phyloP scores from a whole-genome alignment of 2,888 invertebrate species.

The Hirtodrosophila alboralis region DNA sequence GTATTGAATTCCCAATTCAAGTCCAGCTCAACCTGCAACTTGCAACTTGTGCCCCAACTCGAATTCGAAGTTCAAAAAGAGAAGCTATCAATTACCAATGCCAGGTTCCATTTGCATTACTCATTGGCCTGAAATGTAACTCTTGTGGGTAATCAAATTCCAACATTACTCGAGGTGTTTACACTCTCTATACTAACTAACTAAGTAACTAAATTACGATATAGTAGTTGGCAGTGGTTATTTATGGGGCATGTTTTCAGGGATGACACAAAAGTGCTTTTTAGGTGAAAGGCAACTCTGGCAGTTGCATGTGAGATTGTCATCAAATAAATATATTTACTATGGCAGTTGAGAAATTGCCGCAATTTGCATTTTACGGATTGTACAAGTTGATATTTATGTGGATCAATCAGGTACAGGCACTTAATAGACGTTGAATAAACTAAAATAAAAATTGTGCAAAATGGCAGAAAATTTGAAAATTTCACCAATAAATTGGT shows the following conservation, averaged over 20 bases:
- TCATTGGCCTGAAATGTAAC: slow-evolving; percentile 40
- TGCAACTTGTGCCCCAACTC: slow-evolving; percentile 5
- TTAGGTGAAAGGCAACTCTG: slow-evolving; percentile 50
- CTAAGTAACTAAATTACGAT: slow-evolving; percentile 44
- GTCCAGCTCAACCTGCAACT: slow-evolving; percentile 21
- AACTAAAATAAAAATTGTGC: no score
- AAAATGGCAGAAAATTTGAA: no score
- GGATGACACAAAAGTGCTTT: slow-evolving; percentile 59
- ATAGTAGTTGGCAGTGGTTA: slow-evolving; percentile 28
- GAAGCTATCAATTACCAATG: slow-evolving; percentile 54
- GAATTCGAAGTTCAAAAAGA: slow-evolving; percentile 36
- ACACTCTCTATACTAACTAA: slow-evolving; percentile 1
- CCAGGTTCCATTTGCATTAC: slow-evolving; percentile 60
- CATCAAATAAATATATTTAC: slow-evolving; percentile 52
- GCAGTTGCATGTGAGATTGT: slow-evolving; percentile 56
- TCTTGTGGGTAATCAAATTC: slow-evolving; percentile 40
- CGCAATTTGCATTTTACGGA: slow-evolving; percentile 31
- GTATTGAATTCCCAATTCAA: slow-evolving; percentile 21
- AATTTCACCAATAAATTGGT: no score
- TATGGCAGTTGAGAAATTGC: slow-evolving; percentile 30
- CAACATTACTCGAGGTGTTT: slow-evolving; percentile 21
- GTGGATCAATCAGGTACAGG: slow-evolving; percentile 34
- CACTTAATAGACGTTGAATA: slow-evolving; percentile 9
- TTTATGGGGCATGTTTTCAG: slow-evolving; percentile 49
- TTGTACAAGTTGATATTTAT: slow-evolving; percentile 45